A percentile compares a stretch with the other conserved stretches of the same genome.
phyloP scores from a whole-genome alignment of 2,113 vertebrate species.

The Dicentrarchus labrax region DNA sequence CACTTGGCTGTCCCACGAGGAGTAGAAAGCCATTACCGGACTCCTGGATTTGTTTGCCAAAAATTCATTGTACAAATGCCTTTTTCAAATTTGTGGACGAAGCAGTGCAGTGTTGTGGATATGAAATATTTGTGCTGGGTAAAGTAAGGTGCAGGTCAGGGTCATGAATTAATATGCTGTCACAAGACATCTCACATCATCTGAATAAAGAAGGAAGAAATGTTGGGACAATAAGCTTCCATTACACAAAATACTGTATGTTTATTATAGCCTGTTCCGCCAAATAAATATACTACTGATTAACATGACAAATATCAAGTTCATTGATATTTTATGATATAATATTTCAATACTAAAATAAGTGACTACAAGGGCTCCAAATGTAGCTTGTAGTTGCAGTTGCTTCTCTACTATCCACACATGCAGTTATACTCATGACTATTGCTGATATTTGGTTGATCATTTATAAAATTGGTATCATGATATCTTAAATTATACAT shows the following conservation, averaged over 20 bases:
- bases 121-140: conserved; percentile 41
- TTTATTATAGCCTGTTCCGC: not conserved
- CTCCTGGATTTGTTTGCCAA: conserved; percentile 73
- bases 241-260: not conserved
- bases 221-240: not conserved
- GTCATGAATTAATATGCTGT: conserved; percentile 29
- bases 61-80: conserved; percentile 63
- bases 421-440: not conserved
- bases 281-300: not conserved
- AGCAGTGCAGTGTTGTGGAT: conserved; percentile 59
- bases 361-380: not conserved
- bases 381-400: not conserved
- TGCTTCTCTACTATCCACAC: not conserved
- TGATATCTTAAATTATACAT: not conserved
- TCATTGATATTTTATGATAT: too few species aligned
- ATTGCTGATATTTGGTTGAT: not conserved
- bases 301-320: not conserved
- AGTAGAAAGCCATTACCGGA: conserved; percentile 75
- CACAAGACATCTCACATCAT: conserved; percentile 9
- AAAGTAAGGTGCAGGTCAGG: conserved; percentile 14
- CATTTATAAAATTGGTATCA: not conserved
- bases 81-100: conserved; percentile 68
- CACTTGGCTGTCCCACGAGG: conserved; percentile 70
- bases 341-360: not conserved
- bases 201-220: conserved; percentile 7